Percentiles rank a stretch among this genome's conserved stretches.
These are phyloP conservation scores for Malurus melanocephalus DNA, from an alignment of 2,113 vertebrate species.

Conservation along the genomic window DNA sequence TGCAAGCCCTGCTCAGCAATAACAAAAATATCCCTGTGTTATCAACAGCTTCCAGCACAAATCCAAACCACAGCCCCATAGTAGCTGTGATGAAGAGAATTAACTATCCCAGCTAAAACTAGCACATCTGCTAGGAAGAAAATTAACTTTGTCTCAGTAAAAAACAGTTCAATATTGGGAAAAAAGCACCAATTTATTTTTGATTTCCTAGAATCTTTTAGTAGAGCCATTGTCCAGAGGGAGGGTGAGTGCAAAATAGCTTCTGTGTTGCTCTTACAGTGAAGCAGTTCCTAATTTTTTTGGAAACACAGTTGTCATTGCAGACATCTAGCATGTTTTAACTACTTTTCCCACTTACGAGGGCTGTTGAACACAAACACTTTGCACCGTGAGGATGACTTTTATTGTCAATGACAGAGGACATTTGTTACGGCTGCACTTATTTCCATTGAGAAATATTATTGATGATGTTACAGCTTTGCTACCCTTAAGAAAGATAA, in stretches of 20 bases:
- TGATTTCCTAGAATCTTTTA: not conserved
- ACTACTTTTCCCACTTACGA: not conserved
- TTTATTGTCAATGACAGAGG: not conserved
- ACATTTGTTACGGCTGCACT: not conserved
- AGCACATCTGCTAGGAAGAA: not conserved
- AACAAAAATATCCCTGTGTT: not conserved
- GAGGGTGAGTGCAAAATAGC: not conserved
- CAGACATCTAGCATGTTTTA: not conserved
- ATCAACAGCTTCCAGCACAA: not conserved
- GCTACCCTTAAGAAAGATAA: not conserved
- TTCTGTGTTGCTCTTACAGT: not conserved
- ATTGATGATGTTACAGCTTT: not conserved
- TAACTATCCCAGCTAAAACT: not conserved
- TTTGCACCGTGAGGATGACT: not conserved
- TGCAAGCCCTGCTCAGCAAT: not conserved
- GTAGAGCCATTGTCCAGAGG: not conserved
- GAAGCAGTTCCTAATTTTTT: not conserved
- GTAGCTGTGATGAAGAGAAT: not conserved
- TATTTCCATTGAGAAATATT: not conserved
- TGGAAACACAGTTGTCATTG: accelerated
- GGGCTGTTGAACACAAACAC: not conserved
- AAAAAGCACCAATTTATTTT: not conserved
- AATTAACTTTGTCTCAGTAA: not conserved
- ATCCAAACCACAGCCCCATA: not conserved
- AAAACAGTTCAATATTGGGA: not conserved